Evolutionary conservation across 2,888 invertebrate genomes (phyloP).

Genomic region (Euplexia lucipara): DNA sequence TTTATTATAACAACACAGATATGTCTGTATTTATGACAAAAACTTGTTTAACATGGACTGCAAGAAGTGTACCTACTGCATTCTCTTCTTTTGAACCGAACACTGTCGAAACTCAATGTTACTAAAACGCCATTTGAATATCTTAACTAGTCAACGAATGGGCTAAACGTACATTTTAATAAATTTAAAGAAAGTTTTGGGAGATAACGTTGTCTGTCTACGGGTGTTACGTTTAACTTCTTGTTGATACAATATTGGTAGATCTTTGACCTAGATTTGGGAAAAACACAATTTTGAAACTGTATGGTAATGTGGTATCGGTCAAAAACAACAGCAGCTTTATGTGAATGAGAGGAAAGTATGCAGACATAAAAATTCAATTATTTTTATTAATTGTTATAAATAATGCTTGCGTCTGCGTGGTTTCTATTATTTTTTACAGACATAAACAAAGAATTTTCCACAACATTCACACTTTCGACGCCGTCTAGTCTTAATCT

Average conservation of each 20-base stretch:
- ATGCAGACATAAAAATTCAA: too few species aligned
- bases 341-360: too few species aligned
- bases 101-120: conserved; percentile 61
- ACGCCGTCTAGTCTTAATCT: too few species aligned
- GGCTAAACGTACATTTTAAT: conserved; percentile 36
- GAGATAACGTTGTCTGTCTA: conserved; percentile 42
- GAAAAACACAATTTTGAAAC: not conserved
- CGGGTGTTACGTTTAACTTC: conserved; percentile 15
- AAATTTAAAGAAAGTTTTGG: conserved; percentile 55
- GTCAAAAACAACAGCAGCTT: not conserved
- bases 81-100: conserved; percentile 6
- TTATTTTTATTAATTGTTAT: too few species aligned
- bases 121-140: conserved; percentile 62
- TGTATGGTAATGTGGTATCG: not conserved
- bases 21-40: too few species aligned
- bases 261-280: conserved; percentile 17
- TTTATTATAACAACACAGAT: too few species aligned
- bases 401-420: too few species aligned
- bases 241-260: conserved; percentile 12
- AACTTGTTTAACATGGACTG: not conserved
- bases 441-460: too few species aligned
- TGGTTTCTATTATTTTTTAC: too few species aligned
- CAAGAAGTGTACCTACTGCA: conserved; percentile 22
- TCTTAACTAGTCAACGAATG: conserved; percentile 53
- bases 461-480: too few species aligned